Conservation (phyloP, 2,113 vertebrate genomes). For the Accipiter cooperii region DNA sequence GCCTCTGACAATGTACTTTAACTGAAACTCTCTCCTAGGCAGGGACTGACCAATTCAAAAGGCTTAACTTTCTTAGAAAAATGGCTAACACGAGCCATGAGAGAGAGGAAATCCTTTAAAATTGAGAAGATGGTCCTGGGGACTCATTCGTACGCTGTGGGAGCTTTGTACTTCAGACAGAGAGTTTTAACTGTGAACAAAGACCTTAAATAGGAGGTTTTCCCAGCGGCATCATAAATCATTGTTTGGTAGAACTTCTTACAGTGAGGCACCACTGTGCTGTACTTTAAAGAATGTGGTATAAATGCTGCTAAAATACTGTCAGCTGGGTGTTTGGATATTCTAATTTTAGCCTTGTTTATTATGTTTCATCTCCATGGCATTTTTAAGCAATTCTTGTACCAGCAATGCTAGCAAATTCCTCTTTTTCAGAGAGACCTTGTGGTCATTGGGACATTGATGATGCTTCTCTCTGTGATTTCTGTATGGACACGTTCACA, state of each 20-base stretch:
- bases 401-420: not conserved
- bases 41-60: not conserved
- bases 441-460: not conserved
- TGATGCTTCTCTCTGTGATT: not conserved
- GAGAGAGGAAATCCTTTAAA: not conserved
- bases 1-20: not conserved
- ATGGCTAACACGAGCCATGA: not conserved
- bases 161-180: not conserved
- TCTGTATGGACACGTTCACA: not conserved
- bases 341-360: slow-evolving; percentile 52
- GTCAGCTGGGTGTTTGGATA: slow-evolving; percentile 11
- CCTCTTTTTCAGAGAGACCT: not conserved
- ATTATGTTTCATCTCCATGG: slow-evolving; percentile 45
- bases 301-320: slow-evolving; percentile 41
- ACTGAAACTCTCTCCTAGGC: not conserved
- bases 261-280: not conserved
- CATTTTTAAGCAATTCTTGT: slow-evolving; percentile 26
- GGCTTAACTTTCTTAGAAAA: not conserved
- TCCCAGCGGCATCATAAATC: not conserved
- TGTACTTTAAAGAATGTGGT: slow-evolving; percentile 7
- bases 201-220: not conserved
- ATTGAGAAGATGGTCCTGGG: not conserved
- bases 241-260: slow-evolving; percentile 9
- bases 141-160: not conserved
- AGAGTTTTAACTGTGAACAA: not conserved